Percentiles rank a stretch among this genome's conserved stretches.
These are phyloP conservation scores for Epinephelus fuscoguttatus DNA, from an alignment of 2,113 vertebrate genomes.

Conservation along the genomic window DNA sequence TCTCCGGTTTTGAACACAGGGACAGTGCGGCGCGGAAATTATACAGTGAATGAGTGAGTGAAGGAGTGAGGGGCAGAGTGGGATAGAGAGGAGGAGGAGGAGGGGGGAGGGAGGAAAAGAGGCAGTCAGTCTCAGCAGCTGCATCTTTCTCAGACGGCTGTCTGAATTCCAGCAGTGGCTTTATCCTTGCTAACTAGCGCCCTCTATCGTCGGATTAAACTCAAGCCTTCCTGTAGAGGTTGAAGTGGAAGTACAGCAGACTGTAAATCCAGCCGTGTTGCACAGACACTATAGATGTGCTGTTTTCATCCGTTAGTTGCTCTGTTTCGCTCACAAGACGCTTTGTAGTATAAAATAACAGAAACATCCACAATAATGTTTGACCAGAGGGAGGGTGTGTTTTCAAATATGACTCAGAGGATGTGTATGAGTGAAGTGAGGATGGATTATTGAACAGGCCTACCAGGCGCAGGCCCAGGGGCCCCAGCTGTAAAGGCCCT, in stretches of 20 bases:
- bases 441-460: no score
- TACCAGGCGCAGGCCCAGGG: no score
- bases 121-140: slow-evolving; percentile 65
- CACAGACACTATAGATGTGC: no score
- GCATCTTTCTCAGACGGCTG: slow-evolving; percentile 63
- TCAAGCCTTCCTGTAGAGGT: not conserved
- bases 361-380: not conserved
- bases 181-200: slow-evolving; percentile 81
- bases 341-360: not conserved
- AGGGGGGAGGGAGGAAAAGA: not conserved
- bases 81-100: not conserved
- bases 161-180: slow-evolving; percentile 76
- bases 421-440: not conserved
- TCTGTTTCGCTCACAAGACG: not conserved
- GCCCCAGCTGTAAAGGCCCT: no score
- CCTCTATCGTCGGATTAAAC: slow-evolving; percentile 80
- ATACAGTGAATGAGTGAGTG: slow-evolving; percentile 61
- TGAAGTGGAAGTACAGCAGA: not conserved
- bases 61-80: slow-evolving; percentile 36
- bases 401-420: not conserved
- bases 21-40: slow-evolving; percentile 36
- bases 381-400: not conserved
- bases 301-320: not conserved
- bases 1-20: not conserved
- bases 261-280: not conserved